A percentile compares a stretch with the other conserved stretches of the same genome.
Conservation (phyloP, 1,140 invertebrate species). For the Melanaphis sacchari region DNA sequence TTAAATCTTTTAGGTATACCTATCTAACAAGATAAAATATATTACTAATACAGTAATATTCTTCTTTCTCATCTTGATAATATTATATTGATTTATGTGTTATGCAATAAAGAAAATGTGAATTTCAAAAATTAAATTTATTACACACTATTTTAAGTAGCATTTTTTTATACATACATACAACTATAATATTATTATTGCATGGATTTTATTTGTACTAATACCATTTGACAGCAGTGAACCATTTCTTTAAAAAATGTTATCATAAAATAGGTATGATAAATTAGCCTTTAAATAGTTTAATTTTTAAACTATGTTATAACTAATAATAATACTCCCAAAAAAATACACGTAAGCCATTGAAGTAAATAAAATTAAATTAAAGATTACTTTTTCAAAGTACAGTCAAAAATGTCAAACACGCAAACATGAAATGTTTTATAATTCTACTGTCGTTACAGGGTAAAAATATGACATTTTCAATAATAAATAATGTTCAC, state of each 20-base stretch:
- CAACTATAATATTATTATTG: not conserved
- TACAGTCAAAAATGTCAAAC: not conserved
- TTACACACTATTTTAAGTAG: not conserved
- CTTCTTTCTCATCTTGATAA: not conserved
- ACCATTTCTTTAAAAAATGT: not conserved
- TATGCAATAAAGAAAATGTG: not conserved
- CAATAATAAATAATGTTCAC: not conserved
- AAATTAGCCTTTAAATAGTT: not conserved
- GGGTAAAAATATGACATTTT: not conserved
- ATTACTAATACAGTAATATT: not conserved
- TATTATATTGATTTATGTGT: not conserved
- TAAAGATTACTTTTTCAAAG: not conserved
- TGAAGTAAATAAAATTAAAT: not conserved
- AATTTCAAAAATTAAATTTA: not conserved
- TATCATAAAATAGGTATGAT: not conserved
- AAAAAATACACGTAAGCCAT: not conserved
- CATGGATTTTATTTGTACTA: not conserved
- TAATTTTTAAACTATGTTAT: not conserved
- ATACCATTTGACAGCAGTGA: not conserved
- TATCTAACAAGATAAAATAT: too few species aligned
- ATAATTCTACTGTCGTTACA: not conserved
- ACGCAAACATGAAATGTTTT: not conserved
- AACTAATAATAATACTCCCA: not conserved
- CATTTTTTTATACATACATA: not conserved
- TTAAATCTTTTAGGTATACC: not conserved